Base-by-base conservation (phyloP, 2,888 invertebrate genomes). In the Aelia acuminata region DNA sequence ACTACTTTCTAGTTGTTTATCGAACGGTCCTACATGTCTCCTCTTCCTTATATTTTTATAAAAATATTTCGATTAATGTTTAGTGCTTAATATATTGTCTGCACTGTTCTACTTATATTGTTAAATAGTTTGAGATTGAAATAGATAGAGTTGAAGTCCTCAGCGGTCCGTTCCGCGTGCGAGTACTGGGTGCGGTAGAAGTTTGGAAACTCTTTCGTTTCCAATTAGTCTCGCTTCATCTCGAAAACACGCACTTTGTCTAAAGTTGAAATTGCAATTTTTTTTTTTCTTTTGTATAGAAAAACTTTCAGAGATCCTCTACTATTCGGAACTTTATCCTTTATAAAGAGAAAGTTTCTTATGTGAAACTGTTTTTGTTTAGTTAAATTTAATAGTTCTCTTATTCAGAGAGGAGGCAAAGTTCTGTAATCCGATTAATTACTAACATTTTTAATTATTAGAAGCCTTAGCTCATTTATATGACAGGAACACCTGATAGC, bases 201-300 rank as follows among this genome's bases (percentile, higher is more conserved):
- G 31, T 57, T 70, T 18, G 8, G 31, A 35, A 70, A 70, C 63
- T 18, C 18, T 70, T 70, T 70, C 31, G 63, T 70, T 35, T 35
- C 63, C 63, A 35, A 70, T 70, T 70, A 70, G 63, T 70, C 63
- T 70, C 63, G 63, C 63, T 70, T 70, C 63, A 35, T 15, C 10
- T 18, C 35, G 31, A 70, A 70, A 31, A 35, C 63, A 35, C 63
- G 63, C 31, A 70, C 63, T 70, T 18, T n/a, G 8, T 4, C 0
- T 35, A 7, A 70, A 70, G 31, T 70, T 63, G 18, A 70, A 35
- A 70, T 18, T 70, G 31, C 63, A 31, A 70, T 70, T 70, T 70
- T 70, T 70, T 35, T 70, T 22, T n/a, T 5, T 35, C 26, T 18
- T n/a, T n/a, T n/a, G n/a, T n/a, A n/a, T 35, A 18, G 5, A 18